Evolutionary conservation across 2,888 invertebrate genomes (phyloP), one percentile per base, ranked within the genome.

Genomic region (Sarcophaga carnaria): DNA sequence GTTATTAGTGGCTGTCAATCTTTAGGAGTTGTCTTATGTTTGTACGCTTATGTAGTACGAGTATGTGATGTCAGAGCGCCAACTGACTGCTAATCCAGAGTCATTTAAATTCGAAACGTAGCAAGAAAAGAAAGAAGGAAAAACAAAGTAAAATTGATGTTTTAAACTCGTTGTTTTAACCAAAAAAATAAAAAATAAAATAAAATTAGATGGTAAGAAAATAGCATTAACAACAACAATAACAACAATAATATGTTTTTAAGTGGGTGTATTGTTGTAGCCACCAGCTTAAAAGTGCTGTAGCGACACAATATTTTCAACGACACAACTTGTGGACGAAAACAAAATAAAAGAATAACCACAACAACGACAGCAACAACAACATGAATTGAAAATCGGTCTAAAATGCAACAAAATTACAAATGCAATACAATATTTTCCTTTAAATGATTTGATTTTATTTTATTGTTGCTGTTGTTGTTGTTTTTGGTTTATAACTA

Each of bases 261-360:
- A 86, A 87, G 87, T 87, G 87, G 87, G 87, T 87, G 87, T 84
- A 87, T 84, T 76, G 79, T 82, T 84, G 87, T 82, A 82, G 87
- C 81, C 87, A 87, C 79, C 71, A 79, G 77, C 83, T 79, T 67
- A 47, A 83, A 87, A 81, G 70, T 81, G 70, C 76, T 82, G 81
- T 76, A 37, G 37, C 37, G 37, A 37, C 37, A 86, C 83, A 71
- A 63, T 10, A 69, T 54, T 54, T 54, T 22, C 60, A 69, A 75
- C 62, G 49, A 59, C 71, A 45, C 67, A 37, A 70, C 45, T 71
- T 60, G 72, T 80, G 80, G 80, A 60, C 72, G 72, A 59, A 76
- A 71, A n/a, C 12, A 66, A 59, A 47, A 14, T 8, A 2, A 37
- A 37, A 37, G 2, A 37, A 37, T 10, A 37, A 37, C 37, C 2